Percentiles rank a stretch among this genome's conserved stretches.
Evolutionary conservation across 2,113 vertebrate species (phyloP).

Genomic region (Pachypanchax playfairii): DNA sequence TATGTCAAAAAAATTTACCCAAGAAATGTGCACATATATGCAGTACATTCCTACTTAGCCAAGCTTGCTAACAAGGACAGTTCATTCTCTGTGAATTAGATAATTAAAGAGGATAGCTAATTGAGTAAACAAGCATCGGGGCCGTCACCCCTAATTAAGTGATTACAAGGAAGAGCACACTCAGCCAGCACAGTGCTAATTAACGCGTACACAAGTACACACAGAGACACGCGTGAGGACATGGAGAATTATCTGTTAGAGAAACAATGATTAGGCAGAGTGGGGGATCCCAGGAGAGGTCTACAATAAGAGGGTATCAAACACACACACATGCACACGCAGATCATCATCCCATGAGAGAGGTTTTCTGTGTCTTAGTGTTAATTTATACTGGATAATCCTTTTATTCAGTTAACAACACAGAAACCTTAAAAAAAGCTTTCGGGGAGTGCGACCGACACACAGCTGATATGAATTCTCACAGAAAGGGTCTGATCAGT

Average conservation of each 20-base stretch:
- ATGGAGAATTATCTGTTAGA: constrained; percentile 87
- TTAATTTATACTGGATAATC: constrained; percentile 76
- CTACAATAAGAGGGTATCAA: constrained; percentile 40
- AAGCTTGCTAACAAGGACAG: constrained; percentile 84
- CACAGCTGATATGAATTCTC: constrained; percentile 21
- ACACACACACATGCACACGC: constrained; percentile 26
- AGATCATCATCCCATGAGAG: constrained; percentile 61
- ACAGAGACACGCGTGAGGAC: constrained; percentile 64
- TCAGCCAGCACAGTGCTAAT: constrained; percentile 86
- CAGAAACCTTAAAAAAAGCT: constrained; percentile 48
- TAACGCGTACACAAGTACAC: constrained; percentile 77
- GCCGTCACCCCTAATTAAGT: constrained; percentile 98
- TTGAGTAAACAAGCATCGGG: constrained; percentile 96
- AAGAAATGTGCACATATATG: constrained; percentile 1
- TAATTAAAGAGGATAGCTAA: constrained; percentile 99
- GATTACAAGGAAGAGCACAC: constrained; percentile 93
- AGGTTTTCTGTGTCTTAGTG: constrained; percentile 54
- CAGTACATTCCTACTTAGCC: constrained; percentile 32
- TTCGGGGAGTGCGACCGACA: constrained; percentile 37
- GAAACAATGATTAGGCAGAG: constrained; percentile 84
- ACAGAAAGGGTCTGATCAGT: constrained; percentile 1
- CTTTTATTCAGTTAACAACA: constrained; percentile 69
- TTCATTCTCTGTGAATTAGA: constrained; percentile 87
- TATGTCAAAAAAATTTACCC: constrained; percentile 15
- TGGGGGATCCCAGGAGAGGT: constrained; percentile 74